Conservation (phyloP, 2,113 vertebrate genomes). For the Calcarius ornatus region DNA sequence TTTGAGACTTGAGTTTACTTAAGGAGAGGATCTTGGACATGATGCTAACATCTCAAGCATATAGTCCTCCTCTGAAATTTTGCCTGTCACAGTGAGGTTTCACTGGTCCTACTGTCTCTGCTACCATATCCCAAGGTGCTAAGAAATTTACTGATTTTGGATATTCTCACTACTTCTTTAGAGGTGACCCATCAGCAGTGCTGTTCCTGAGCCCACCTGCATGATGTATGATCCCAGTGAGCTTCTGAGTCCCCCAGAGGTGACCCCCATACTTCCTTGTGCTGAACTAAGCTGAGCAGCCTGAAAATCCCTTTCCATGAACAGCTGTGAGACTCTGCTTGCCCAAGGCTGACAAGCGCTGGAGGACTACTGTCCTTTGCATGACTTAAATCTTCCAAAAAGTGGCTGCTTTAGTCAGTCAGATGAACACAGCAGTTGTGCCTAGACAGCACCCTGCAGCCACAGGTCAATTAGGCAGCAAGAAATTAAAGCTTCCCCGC, state of each 20-base stretch:
- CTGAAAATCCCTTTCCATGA: background rate
- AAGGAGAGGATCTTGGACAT: background rate
- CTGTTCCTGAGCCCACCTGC: background rate
- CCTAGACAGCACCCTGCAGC: background rate
- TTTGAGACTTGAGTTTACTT: background rate
- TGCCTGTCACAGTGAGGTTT: background rate
- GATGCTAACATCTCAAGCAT: background rate
- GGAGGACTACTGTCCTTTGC: background rate
- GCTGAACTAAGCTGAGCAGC: background rate
- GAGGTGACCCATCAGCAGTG: background rate
- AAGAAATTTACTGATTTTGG: background rate
- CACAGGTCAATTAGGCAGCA: background rate
- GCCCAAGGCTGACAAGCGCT: background rate
- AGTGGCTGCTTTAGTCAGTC: background rate
- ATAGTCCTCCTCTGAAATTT: background rate
- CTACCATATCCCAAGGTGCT: background rate
- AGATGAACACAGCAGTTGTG: background rate
- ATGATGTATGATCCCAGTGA: background rate
- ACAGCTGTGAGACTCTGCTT: background rate
- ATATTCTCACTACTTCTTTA: background rate
- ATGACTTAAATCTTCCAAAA: background rate
- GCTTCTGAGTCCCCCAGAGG: background rate
- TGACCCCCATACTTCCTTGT: background rate
- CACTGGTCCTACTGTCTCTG: background rate
- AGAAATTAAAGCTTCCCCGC: background rate